Evolutionary conservation across 2,888 invertebrate species (phyloP), one percentile per base, ranked within the genome.

Genomic region (Lithophane leautieri): DNA sequence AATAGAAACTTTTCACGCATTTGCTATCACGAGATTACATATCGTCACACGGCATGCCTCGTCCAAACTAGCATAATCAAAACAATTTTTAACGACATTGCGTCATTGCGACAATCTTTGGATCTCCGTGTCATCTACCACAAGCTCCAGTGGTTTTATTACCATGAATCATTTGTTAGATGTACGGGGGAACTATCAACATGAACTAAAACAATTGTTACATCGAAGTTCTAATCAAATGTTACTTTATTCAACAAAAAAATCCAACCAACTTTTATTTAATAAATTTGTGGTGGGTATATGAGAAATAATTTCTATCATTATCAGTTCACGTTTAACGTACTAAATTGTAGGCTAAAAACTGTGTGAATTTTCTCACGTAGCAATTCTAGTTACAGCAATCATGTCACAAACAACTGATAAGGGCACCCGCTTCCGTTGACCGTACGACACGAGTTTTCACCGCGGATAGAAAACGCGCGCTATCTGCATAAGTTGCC

Each of bases 341-440:
- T 44, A 65, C 44, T 71, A 85, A 78, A 84, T 86, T 76, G 81
- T 82, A 47, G 61, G 80, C 44, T 79, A 72, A 81, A 22, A 63
- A 73, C 68, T 88, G 88, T 90, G 89, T 84, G 89, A 91, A 91
- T 89, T 83, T 92, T 93, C 93, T 93, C 94, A 94, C 94, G 95
- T 94, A 93, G 82, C 82, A 82, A 82, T 84, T 88, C 86, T 89
- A 87, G 85, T 85, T 91, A 90, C 86, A 88, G 90, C 89, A 91
- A 91, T 84, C 90, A 90, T 94, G 94, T 93, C 94, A 92, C 93
- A 91, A 92, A 92, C 92, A 88, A 88, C 94, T 92, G 95, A 95
- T 95, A 95, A 94, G 94, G 94, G 83, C 84, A 91, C 82, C 91
- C 92, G 90, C 94, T 94, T 95, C 95, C 95, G 95, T 85, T 91